These are phyloP conservation scores for Euclidia mi DNA, from an alignment of 2,888 invertebrate genomes.

Conservation along the genomic window DNA sequence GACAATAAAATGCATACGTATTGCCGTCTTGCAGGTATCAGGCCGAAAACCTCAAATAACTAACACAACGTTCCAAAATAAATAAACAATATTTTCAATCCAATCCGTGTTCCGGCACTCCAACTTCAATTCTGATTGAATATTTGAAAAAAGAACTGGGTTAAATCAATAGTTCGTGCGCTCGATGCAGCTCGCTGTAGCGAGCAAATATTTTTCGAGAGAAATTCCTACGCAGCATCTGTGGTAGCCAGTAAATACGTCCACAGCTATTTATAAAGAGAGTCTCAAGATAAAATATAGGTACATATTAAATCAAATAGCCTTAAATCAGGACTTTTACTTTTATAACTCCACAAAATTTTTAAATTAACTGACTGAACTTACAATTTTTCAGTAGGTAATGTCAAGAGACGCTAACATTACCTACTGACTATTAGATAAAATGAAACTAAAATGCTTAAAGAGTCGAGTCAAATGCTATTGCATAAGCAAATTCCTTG, in stretches of 20 bases:
- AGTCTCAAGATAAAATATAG: too few relatives aligned
- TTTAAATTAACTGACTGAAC: too few relatives aligned
- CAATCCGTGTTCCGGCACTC: conserved; percentile 3
- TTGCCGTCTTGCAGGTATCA: background rate
- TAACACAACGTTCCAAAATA: background rate
- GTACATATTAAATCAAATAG: too few relatives aligned
- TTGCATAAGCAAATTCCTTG: too few relatives aligned
- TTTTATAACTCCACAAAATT: too few relatives aligned
- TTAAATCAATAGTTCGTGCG: conserved; percentile 21
- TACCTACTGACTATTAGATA: too few relatives aligned
- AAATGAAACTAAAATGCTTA: too few relatives aligned
- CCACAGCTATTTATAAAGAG: conserved; percentile 3
- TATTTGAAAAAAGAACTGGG: conserved; percentile 22
- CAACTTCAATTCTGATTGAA: conserved; percentile 7
- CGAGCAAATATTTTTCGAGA: conserved; percentile 15
- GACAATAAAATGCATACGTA: too few relatives aligned
- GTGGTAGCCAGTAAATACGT: conserved; percentile 5
- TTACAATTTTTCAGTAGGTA: too few relatives aligned
- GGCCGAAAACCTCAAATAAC: background rate
- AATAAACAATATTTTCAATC: conserved; percentile 1
- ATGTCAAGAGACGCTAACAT: too few relatives aligned
- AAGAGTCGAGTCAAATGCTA: too few relatives aligned
- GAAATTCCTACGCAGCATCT: conserved; percentile 6
- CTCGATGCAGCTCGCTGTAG: background rate
- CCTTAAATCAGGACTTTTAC: too few relatives aligned